These are phyloP conservation scores for Porites rus DNA, from an alignment of 92 coral and sea anemone genomes.

Conservation along the genomic window DNA sequence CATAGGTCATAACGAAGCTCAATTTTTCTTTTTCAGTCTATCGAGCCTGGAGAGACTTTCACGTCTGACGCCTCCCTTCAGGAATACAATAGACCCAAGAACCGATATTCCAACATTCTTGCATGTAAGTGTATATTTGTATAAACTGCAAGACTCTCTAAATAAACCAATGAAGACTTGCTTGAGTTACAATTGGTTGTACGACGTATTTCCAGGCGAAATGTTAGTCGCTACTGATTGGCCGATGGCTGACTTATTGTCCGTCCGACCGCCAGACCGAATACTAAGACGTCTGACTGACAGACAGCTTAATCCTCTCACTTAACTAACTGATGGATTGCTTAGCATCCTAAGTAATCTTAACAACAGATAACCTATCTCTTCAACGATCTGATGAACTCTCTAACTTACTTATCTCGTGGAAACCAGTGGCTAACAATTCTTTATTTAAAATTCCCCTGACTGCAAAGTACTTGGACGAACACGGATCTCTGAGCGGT, in stretches of 20 bases:
- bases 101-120: slow-evolving; percentile 92
- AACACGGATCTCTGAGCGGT: no score
- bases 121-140: slow-evolving; percentile 80
- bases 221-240: neutral
- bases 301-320: no score
- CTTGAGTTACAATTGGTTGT: no score
- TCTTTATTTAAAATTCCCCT: neutral
- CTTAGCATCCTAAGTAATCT: no score
- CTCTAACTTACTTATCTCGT: no score
- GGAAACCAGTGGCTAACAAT: neutral
- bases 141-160: neutral
- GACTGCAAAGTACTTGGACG: no score
- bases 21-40: slow-evolving; percentile 72
- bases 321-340: no score
- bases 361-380: no score
- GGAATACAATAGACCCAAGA: slow-evolving; percentile 85
- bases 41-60: slow-evolving; percentile 94
- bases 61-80: slow-evolving; percentile 79
- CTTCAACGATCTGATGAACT: no score
- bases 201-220: no score
- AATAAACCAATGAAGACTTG: no score
- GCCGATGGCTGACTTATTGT: neutral
- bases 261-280: neutral
- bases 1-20: neutral
- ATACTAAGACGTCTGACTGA: no score